These are phyloP conservation scores for Meda fulgida DNA, from an alignment of 2,797 vertebrate genomes.

Conservation along the genomic window DNA sequence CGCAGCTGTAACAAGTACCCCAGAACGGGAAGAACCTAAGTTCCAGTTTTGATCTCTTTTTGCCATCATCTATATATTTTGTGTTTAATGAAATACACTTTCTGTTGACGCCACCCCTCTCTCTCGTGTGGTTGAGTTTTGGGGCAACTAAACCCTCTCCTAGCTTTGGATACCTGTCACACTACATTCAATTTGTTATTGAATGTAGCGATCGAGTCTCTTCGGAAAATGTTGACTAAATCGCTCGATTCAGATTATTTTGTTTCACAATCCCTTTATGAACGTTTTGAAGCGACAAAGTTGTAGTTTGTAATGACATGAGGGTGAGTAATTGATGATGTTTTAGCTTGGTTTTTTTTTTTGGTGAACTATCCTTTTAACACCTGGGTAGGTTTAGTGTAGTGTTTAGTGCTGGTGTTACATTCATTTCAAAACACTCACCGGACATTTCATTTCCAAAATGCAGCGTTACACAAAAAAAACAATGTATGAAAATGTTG, in stretches of 20 bases:
- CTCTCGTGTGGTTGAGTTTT: no score
- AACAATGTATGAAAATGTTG: no score
- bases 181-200: no score
- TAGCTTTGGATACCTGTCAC: no score
- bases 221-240: background rate
- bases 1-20: no score
- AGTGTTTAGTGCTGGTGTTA: background rate
- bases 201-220: background rate
- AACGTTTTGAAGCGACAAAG: background rate
- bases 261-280: background rate
- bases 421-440: background rate
- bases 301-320: background rate
- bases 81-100: no score
- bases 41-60: no score
- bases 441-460: background rate
- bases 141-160: no score
- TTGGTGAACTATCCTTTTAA: background rate
- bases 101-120: no score
- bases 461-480: background rate
- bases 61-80: no score
- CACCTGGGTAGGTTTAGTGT: no score
- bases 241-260: background rate
- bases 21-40: no score
- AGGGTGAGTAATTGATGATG: background rate
- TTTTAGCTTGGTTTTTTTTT: rapidly evolving